Base-by-base conservation (phyloP, 2,888 invertebrate species). In the Ceriagrion tenellum region DNA sequence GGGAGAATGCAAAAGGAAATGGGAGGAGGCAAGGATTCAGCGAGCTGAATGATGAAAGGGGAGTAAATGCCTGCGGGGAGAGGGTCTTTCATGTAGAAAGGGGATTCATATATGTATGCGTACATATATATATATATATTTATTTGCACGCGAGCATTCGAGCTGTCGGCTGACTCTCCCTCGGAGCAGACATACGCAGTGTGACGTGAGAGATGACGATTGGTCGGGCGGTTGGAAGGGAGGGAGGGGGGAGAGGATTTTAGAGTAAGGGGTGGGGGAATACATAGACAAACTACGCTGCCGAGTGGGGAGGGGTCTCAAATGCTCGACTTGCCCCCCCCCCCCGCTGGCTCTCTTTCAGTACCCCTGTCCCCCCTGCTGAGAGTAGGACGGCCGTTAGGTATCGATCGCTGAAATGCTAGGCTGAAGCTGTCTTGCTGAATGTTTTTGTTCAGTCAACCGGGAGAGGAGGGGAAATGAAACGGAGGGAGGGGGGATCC, bases 201-300 rank as follows among this genome's bases (percentile, higher is more conserved):
- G 55, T 89, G 89, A 89, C 89, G 89, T 69, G 35, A 47, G n/a
- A 55, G 74, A 93, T 74, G 93, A 93, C 55, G 93, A 74, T 93
- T 93, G 93, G 93, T 74, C n/a, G 93, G 69, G 69, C 8, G 16
- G 35, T 10, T 47, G 40, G 59, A 16, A 23, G 69, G 10, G 69
- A 40, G 47, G 93, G 74, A 93, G 18, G 91, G 93, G 93, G 55
- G 91, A n/a, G 20, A 18, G 18, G 2, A 74, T 69, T 93, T 63
- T 69, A 69, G 93, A 20, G 13, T 63, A 47, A 47, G 91, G 63
- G 6, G 63, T 26, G 81, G 30, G n/a, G 69, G 26, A 23, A 26
- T 69, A 69, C 12, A 69, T 69, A 26, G 69, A 26, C 1, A 69
- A 69, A 69, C 69, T 69, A 69, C 69, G 1, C 26, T 26, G 69